These are phyloP conservation scores for Calycopis cecrops DNA, from an alignment of 1,140 invertebrate genomes.

Conservation along the genomic window DNA sequence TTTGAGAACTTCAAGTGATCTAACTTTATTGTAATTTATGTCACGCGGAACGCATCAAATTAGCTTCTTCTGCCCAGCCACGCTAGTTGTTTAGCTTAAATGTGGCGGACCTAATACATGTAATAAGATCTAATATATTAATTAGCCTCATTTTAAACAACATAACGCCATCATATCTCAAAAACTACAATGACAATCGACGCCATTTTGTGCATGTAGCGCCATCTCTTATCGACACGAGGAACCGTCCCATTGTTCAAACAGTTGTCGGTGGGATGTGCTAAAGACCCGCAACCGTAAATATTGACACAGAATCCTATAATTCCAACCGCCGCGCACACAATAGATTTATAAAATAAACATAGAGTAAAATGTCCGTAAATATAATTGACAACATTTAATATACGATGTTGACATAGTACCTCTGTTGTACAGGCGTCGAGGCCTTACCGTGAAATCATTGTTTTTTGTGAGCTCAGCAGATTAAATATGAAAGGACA, in stretches of 20 bases:
- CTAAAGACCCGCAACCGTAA: conserved; percentile 62
- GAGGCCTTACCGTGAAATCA: conserved; percentile 71
- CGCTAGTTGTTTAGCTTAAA: no score
- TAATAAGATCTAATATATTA: no score
- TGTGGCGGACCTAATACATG: no score
- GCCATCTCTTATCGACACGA: conserved; percentile 37
- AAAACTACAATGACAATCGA: conserved; percentile 1
- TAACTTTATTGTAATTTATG: no score
- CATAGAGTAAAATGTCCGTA: conserved; percentile 70
- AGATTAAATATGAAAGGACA: conserved; percentile 71
- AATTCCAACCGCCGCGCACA: conserved; percentile 68
- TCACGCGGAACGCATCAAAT: no score
- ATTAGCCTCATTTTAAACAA: no score
- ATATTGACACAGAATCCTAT: conserved; percentile 71
- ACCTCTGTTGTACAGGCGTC: conserved; percentile 67
- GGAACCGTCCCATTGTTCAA: conserved; percentile 21
- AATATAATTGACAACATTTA: conserved; percentile 73
- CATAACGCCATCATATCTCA: background rate
- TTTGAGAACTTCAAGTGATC: no score
- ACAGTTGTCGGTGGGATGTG: conserved; percentile 53
- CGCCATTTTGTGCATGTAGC: conserved; percentile 16
- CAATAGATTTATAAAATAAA: conserved; percentile 75
- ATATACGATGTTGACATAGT: conserved; percentile 69
- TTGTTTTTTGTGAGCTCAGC: conserved; percentile 64
- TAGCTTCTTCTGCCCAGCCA: no score